Base-by-base conservation (phyloP, 2,113 vertebrate genomes). In the Spilogale gracilis region DNA sequence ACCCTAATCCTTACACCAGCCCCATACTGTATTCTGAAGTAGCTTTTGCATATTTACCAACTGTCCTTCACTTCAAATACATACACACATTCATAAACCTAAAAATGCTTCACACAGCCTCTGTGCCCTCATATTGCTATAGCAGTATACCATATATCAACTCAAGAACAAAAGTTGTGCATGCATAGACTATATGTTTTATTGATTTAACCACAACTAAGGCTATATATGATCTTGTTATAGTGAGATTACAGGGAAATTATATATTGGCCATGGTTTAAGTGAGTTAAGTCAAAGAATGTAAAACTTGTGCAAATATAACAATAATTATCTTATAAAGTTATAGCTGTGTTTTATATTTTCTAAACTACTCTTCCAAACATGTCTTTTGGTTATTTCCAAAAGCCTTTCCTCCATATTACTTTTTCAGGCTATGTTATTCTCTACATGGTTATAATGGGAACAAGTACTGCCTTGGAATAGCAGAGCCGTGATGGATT, bases 241-340 rank as follows among this genome's bases (percentile, higher is more conserved):
- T 76, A 6, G 61, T 96, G 60, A 96, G 71, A 71, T 97, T 78
- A 89, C 17, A 74, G 50, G 67, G 81, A 95, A 93, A 69, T 86
- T 91, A 71, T 3, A 2, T 65, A 85, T 54, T 48, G 21, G 32
- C 89, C 56, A 58, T 32, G 73, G 27, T 74, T 97, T 84, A 88
- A 96, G 91, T 82, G 20, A 80, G 21, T 74, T 54, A 74, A 80
- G 63, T 92, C 69, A 84, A 43, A 74, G 17, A 88, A 81, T 5
- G 83, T 79, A 84, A 79, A 89, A 74, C 54, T 80, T 85, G 11
- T 90, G 48, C 58, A 80, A 90, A 80, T 38, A 43, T 73, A 80
- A 65, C 43, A 54, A 38, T 85, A 86, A 65, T 50, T 50, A 93
- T 82, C 85, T 87, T 87, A 6, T 54, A 69, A 85, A 95, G 27